Conservation (phyloP, 2,888 invertebrate genomes). For the Eilema sororculum region DNA sequence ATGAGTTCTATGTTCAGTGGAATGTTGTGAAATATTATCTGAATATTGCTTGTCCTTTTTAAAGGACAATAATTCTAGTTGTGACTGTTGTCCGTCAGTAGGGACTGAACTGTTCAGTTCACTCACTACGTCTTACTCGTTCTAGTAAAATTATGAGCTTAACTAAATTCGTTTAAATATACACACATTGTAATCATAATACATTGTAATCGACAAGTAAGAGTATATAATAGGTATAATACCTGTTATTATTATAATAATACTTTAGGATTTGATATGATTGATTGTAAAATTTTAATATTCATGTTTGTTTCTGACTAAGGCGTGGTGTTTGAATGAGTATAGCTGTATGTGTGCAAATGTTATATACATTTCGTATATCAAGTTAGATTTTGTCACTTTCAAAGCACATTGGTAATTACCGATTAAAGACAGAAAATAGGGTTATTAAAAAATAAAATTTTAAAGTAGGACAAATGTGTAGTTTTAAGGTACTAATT, state of each 20-base stretch:
- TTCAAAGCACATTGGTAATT: background rate
- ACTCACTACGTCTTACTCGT: conserved; percentile 50
- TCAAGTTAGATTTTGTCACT: conserved; percentile 16
- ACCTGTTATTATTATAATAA: conserved; percentile 40
- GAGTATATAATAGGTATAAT: conserved; percentile 36
- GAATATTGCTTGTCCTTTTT: conserved; percentile 45
- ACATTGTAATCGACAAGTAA: conserved; percentile 43
- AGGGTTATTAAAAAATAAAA: too few relatives aligned
- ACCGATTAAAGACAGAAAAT: background rate
- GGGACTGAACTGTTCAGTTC: conserved; percentile 42
- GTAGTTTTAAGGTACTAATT: too few relatives aligned
- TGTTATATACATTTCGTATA: conserved; percentile 32
- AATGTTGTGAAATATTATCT: conserved; percentile 42
- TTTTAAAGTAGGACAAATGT: too few relatives aligned
- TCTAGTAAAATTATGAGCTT: conserved; percentile 51
- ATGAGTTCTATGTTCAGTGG: conserved; percentile 44
- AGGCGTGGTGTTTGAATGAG: conserved; percentile 48
- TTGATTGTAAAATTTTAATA: conserved; percentile 40
- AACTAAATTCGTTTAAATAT: conserved; percentile 49
- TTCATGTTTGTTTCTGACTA: conserved; percentile 45
- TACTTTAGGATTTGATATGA: conserved; percentile 52
- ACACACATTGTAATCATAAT: conserved; percentile 49
- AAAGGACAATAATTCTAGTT: conserved; percentile 37
- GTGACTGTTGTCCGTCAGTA: conserved; percentile 55
- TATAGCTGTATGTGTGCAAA: conserved; percentile 48